phyloP scores from a whole-genome alignment of 2,888 invertebrate species.

The Panopea generosa region DNA sequence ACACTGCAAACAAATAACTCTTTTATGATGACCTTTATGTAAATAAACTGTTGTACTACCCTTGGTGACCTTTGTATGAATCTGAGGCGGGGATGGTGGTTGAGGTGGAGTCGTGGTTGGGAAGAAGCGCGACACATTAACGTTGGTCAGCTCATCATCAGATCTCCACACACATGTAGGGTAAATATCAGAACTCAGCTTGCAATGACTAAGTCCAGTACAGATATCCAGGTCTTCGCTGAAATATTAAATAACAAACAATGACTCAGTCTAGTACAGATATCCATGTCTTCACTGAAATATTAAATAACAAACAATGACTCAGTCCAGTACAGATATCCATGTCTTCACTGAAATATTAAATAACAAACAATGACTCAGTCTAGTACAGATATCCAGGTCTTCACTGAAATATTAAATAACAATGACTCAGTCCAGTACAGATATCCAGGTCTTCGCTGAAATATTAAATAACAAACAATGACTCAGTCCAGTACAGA shows the following conservation, averaged over 20 bases:
- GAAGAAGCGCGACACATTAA: constrained; percentile 28
- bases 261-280: constrained; percentile 1
- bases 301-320: not conserved
- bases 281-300: constrained; percentile 51
- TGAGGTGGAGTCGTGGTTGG: constrained; percentile 29
- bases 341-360: constrained; percentile 49
- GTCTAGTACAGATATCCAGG: constrained; percentile 7
- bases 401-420: too few relatives aligned
- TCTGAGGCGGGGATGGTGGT: constrained; percentile 15
- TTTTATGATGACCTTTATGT: too few relatives aligned
- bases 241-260: constrained; percentile 15
- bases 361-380: not conserved
- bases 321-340: constrained; percentile 7
- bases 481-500: too few relatives aligned
- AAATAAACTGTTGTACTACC: too few relatives aligned
- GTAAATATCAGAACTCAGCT: constrained; percentile 21
- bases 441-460: too few relatives aligned
- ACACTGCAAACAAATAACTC: too few relatives aligned
- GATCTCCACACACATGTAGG: constrained; percentile 49
- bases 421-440: too few relatives aligned
- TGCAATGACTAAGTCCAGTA: constrained; percentile 35
- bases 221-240: constrained; percentile 51
- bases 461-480: too few relatives aligned
- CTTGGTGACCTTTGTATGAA: too few relatives aligned
- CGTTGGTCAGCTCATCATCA: constrained; percentile 35